phyloP scores from a whole-genome alignment of 2,113 vertebrate species.

The Calypte anna region DNA sequence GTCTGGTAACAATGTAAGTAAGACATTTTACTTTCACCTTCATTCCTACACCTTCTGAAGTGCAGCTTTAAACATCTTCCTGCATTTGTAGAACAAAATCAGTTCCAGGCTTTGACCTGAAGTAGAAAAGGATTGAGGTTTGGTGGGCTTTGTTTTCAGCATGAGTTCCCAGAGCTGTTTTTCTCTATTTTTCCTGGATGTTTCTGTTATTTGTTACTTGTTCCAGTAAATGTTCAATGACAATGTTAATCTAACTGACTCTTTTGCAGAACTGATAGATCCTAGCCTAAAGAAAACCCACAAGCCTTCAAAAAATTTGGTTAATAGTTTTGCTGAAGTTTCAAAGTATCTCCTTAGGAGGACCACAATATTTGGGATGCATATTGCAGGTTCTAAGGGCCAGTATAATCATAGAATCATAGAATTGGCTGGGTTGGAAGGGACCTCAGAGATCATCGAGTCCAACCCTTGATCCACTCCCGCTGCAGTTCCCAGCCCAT shows the following conservation, averaged over 20 bases:
- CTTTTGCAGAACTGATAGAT: not conserved
- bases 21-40: not conserved
- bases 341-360: not conserved
- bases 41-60: not conserved
- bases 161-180: not conserved
- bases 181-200: not conserved
- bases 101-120: not conserved
- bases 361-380: not conserved
- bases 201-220: not conserved
- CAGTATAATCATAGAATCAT: too few species aligned
- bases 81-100: not conserved
- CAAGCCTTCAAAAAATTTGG: not conserved
- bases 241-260: not conserved
- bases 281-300: not conserved
- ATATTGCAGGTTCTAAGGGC: not conserved
- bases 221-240: not conserved
- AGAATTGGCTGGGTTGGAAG: too few species aligned
- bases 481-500: too few species aligned
- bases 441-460: too few species aligned
- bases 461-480: too few species aligned
- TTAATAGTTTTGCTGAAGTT: not conserved
- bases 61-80: not conserved
- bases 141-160: not conserved
- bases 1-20: not conserved
- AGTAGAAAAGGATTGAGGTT: not conserved